Base-by-base conservation (phyloP, 2,888 invertebrate species). In the Norana najaformis region DNA sequence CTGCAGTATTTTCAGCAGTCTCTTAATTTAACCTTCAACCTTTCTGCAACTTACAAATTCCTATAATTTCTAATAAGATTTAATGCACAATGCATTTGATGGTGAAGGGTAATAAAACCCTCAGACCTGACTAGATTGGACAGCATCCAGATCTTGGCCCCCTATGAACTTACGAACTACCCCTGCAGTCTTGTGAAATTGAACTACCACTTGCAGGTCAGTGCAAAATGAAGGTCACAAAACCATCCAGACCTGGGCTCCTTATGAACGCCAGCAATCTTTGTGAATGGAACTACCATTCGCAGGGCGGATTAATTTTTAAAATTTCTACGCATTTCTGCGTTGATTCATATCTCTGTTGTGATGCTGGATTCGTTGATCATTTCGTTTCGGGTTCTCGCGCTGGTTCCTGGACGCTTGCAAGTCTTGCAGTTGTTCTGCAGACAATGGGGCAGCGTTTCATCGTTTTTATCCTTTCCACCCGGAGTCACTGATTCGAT, bases 401-500 rank as follows among this genome's bases (percentile, higher is more conserved):
- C 18, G 85, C 35, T 83, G 3, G 36, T 14, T 16, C 35, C 20
- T 85, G 85, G 85, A 36, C 36, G 85, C 20, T n/a, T 30, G 11
- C 69, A 69, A n/a, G 30, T 85, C 20, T 5, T 36, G 37, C 85
- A 85, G 37, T 85, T 85, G 85, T 85, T 85, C 36, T 85, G 36
- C 4, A 14, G 23, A 23, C 16, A 20, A 1, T 35, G 85, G 8
- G 37, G 85, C 18, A n/a, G 85, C 14, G 85, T 23, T 36, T 18
- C 35, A 85, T 16, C 14, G 36, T 85, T 23, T 85, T 36, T 85
- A 35, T 85, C 85, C 35, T 85, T 85, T 85, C 85, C 85, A 8
- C 37, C 23, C 35, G 85, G 85, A 85, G 85, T 85, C 30, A 37
- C 37, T 23, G 85, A 85, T 37, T 85, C 98, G 94, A 99, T 96